Conservation (phyloP, 92 coral and sea anemone genomes). For the Bergia puertoricense region DNA sequence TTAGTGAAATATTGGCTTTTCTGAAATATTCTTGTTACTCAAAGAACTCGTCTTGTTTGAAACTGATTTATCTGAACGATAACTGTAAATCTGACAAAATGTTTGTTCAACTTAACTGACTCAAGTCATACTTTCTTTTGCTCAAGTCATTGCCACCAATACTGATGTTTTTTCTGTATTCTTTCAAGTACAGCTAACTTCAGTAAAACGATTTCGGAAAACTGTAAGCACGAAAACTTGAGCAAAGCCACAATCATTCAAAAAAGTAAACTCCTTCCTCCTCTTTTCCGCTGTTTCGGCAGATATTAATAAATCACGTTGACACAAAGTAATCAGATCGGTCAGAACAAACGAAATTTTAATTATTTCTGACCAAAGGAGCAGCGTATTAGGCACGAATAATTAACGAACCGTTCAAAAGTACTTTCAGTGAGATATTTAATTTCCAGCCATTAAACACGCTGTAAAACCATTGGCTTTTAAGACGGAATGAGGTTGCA, state of each 20-base stretch:
- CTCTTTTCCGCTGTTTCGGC: background rate
- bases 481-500: background rate
- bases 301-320: background rate
- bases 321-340: background rate
- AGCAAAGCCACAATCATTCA: background rate
- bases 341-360: background rate
- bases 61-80: background rate
- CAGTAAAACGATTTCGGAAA: background rate
- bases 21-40: background rate
- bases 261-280: background rate
- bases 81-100: background rate
- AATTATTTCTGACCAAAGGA: background rate
- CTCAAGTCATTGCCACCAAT: background rate
- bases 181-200: background rate
- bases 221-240: background rate
- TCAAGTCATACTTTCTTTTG: too few relatives aligned
- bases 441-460: conserved; percentile 18
- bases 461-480: background rate
- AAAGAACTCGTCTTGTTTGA: background rate
- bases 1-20: background rate
- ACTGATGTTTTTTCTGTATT: background rate
- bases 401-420: conserved; percentile 1
- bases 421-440: background rate
- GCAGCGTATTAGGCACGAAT: background rate
- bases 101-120: background rate